A percentile compares a stretch with the other conserved stretches of the same genome.
Conservation (phyloP, 1,140 invertebrate species). For the Musca vetustissima region DNA sequence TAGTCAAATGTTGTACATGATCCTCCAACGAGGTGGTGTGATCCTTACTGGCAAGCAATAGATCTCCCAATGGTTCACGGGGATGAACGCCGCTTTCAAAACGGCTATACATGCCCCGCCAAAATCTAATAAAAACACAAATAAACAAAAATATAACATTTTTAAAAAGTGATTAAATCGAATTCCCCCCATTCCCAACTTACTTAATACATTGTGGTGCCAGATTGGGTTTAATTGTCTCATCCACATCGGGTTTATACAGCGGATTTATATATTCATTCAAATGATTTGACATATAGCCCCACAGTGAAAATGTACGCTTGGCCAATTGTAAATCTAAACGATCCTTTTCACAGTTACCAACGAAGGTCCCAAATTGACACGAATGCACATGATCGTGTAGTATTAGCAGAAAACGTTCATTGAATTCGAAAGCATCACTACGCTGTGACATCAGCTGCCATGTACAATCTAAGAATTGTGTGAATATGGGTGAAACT, state of each 20-base stretch:
- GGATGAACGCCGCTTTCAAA: conserved; percentile 96
- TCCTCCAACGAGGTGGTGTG: conserved; percentile 87
- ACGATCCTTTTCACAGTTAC: conserved; percentile 91
- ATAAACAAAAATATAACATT: no score
- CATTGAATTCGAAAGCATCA: conserved; percentile 95
- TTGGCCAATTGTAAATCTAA: conserved; percentile 81
- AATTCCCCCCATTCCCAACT: not conserved
- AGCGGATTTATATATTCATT: conserved; percentile 94
- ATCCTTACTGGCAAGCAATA: conserved; percentile 80
- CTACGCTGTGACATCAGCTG: conserved; percentile 89
- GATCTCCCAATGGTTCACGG: conserved; percentile 83
- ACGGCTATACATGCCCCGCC: conserved; percentile 95
- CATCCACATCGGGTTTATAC: conserved; percentile 72
- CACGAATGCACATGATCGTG: conserved; percentile 94
- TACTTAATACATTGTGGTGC: conserved; percentile 87
- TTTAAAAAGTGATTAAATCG: not conserved
- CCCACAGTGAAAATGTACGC: conserved; percentile 94
- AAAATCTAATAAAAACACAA: conserved; percentile 86
- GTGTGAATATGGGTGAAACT: conserved; percentile 93
- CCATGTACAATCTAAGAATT: conserved; percentile 94
- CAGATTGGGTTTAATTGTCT: conserved; percentile 79
- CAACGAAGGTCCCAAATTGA: conserved; percentile 91
- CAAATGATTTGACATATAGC: conserved; percentile 84
- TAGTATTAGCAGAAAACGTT: conserved; percentile 87
- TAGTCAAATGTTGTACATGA: conserved; percentile 85